Base-by-base conservation (phyloP, 2,888 invertebrate genomes). In the Cyrtodaria siliqua region DNA sequence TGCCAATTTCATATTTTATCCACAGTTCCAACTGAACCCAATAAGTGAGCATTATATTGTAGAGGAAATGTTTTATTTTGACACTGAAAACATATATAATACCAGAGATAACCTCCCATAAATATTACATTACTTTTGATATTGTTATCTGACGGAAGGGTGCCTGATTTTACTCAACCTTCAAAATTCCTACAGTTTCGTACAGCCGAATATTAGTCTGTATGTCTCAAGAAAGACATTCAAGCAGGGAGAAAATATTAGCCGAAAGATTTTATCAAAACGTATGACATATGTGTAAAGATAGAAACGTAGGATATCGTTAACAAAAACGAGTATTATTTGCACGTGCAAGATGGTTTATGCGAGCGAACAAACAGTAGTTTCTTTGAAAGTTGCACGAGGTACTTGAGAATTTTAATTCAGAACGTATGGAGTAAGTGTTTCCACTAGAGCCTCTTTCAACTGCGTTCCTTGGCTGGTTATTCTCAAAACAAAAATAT, bases 1-100 rank as follows among this genome's bases (percentile, higher is more conserved):
- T 33, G 16, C n/a, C 27, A 55, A 61, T 49, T 73, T 66, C 72
- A 73, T 73, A 61, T 61, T 66, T 73, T 56, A 73, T 44, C 49
- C 56, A 23, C 40, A 53, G 50, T 26, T 42, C 55, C 23, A 23
- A 38, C 33, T 27, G 44, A 33, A 16, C 38, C 24, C 44, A 14
- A 50, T 71, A 71, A 71, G 52, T 57, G 53, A 57, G 64, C 50
- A 59, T 52, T 63, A 56, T 66, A 55, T 62, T 56, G 40, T 12
- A 27, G 40, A 24, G 67, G 57, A 55, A 73, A 55, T 61, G 42
- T 57, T 64, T 57, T 52, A 24, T 59, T 69, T 64, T 70, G 75
- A 75, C 70, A 75, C 63, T 69, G 33, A 29, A 64, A 75, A 75
- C 75, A 70, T 75, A 79, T 74, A 79, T 66, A 68, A 76, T 79